Evolutionary conservation across 2,797 vertebrate genomes (phyloP).

Genomic region (Spheniscus humboldti): DNA sequence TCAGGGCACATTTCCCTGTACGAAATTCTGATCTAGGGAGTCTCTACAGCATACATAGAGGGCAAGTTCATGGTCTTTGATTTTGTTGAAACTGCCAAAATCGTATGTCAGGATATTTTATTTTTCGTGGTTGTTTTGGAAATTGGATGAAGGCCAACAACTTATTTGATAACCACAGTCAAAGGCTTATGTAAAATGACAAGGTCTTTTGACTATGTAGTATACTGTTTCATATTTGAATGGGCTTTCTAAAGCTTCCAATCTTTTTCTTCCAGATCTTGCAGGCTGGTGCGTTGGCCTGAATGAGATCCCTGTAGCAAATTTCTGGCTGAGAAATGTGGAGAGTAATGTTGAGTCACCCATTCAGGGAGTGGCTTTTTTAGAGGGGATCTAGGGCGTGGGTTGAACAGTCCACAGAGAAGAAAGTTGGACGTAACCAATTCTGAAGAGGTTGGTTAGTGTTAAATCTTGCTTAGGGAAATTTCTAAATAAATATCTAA

Average conservation of each 20-base stretch:
- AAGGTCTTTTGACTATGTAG: background rate
- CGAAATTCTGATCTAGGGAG: background rate
- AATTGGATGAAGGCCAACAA: background rate
- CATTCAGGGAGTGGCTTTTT: background rate
- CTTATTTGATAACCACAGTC: background rate
- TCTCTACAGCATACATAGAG: background rate
- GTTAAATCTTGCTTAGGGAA: background rate
- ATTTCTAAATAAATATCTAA: background rate
- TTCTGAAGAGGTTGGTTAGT: background rate
- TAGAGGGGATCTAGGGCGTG: background rate
- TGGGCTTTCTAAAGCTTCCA: background rate
- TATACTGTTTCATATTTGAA: background rate
- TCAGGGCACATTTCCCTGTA: background rate
- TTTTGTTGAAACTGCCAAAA: slow-evolving; percentile 1
- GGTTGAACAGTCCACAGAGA: background rate
- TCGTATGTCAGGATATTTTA: background rate
- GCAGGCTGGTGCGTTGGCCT: background rate
- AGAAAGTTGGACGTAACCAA: background rate
- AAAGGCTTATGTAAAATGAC: slow-evolving; percentile 1
- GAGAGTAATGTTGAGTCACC: background rate
- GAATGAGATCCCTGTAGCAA: background rate
- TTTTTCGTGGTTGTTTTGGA: background rate
- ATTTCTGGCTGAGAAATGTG: background rate
- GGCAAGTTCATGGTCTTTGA: background rate
- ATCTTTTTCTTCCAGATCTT: background rate